These are phyloP conservation scores for Propithecus perrieri DNA, from an alignment of 2,797 vertebrate genomes.

Conservation along the genomic window DNA sequence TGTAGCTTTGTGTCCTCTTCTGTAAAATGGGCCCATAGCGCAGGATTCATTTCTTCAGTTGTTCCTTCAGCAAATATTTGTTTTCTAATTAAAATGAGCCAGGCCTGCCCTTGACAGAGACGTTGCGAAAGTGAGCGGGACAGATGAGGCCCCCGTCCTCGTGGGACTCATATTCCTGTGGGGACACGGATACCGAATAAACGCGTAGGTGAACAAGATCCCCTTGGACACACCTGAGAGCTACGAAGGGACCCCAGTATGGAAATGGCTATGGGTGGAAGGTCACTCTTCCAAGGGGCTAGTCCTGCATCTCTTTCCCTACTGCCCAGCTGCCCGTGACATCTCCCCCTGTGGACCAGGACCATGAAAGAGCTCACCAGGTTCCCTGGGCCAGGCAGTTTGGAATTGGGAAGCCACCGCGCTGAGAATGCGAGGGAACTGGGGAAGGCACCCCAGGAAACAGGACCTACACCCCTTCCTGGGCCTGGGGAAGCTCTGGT, in stretches of 20 bases:
- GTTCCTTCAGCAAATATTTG: neutral
- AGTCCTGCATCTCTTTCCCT: neutral
- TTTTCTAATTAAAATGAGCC: neutral
- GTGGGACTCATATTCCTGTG: neutral
- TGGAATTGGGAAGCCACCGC: neutral
- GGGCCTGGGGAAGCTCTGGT: neutral
- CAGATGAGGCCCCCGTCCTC: neutral
- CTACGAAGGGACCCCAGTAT: neutral
- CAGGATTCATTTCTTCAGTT: neutral
- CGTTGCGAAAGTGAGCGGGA: neutral
- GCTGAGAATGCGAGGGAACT: neutral
- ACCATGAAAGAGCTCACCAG: no score
- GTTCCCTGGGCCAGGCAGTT: neutral
- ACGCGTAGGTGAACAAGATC: neutral
- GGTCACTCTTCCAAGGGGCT: neutral
- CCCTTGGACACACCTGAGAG: neutral
- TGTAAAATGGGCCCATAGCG: neutral
- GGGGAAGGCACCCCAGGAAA: no score
- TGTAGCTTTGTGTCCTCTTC: neutral
- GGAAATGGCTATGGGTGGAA: neutral
- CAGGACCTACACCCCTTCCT: neutral
- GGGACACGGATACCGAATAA: neutral
- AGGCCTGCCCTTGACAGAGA: neutral
- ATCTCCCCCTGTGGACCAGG: no score
- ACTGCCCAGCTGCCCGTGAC: neutral